phyloP scores from a whole-genome alignment of 2,797 vertebrate species.

The Pipistrellus kuhlii region DNA sequence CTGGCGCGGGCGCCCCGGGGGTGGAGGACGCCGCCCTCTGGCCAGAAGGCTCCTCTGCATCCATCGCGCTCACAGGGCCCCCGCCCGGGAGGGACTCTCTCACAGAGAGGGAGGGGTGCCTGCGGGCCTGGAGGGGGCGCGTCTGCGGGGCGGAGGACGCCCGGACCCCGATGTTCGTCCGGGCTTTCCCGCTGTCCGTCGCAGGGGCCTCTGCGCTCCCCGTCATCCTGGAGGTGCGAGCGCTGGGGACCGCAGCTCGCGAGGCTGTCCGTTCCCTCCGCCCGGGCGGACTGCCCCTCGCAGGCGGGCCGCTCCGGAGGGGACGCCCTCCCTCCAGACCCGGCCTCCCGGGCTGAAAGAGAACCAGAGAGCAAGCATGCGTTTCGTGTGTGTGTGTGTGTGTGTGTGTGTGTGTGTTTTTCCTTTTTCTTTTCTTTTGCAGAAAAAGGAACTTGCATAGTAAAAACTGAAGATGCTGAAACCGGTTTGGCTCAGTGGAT shows the following conservation, averaged over 20 bases:
- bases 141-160: not conserved
- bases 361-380: not conserved
- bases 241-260: not conserved
- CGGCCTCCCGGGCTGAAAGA: conserved; percentile 47
- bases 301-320: not conserved
- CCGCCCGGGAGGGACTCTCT: not conserved
- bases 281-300: not conserved
- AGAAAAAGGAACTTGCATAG: not conserved
- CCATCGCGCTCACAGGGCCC: not conserved
- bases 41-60: conserved; percentile 31
- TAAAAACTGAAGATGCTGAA: not conserved
- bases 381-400: not conserved
- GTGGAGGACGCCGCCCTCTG: conserved; percentile 3
- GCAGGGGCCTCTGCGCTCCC: not conserved
- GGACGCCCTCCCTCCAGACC: not conserved
- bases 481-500: too few relatives aligned
- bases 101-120: conserved; percentile 22
- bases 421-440: not conserved
- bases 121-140: not conserved
- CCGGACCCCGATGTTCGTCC: not conserved
- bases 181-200: not conserved
- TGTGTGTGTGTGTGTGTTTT: not conserved
- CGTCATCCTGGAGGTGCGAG: not conserved
- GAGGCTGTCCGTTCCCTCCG: not conserved
- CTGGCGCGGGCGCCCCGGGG: conserved; percentile 15